Base-by-base conservation (phyloP, 1,140 invertebrate species). In the Hylyphantes graminicola region DNA sequence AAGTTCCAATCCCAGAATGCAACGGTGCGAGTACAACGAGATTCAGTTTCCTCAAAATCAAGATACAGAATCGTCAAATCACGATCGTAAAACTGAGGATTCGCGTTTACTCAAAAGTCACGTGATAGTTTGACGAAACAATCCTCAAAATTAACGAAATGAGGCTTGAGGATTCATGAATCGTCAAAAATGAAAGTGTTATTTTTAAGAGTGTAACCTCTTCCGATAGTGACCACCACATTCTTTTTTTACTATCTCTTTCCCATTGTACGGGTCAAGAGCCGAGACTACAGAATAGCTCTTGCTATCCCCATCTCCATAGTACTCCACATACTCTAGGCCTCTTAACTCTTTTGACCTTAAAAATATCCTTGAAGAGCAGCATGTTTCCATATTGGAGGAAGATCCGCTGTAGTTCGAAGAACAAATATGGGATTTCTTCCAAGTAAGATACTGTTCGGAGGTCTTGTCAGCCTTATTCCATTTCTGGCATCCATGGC, bases 151-250 rank as follows among this genome's bases (percentile, higher is more conserved):
- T n/a, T n/a, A n/a, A n/a, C n/a, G n/a, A n/a, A n/a, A n/a, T n/a
- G n/a, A n/a, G n/a, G n/a, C n/a, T n/a, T n/a, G n/a, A n/a, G n/a
- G n/a, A n/a, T n/a, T n/a, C n/a, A n/a, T n/a, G n/a, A n/a, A n/a
- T n/a, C n/a, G n/a, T n/a, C n/a, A n/a, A n/a, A n/a, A n/a, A n/a
- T n/a, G n/a, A n/a, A n/a, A n/a, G n/a, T n/a, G n/a, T n/a, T n/a
- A n/a, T n/a, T n/a, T n/a, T n/a, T n/a, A n/a, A n/a, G n/a, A n/a
- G n/a, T n/a, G n/a, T n/a, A 73, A 51, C 10, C 51, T 11, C 70
- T 73, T 73, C 19, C 51, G 70, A 19, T 73, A 73, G 70, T 53
- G 70, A 10, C 70, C 70, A 7, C 4, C 19, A 53, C 70, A 73
- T 50, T 73, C 70, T n/a, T 53, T 73, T 54, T 73, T 19, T 2